Percentiles rank a stretch among this genome's conserved stretches.
Evolutionary conservation across 2,113 vertebrate genomes (phyloP).

Genomic region (Variabilichromis moorii): DNA sequence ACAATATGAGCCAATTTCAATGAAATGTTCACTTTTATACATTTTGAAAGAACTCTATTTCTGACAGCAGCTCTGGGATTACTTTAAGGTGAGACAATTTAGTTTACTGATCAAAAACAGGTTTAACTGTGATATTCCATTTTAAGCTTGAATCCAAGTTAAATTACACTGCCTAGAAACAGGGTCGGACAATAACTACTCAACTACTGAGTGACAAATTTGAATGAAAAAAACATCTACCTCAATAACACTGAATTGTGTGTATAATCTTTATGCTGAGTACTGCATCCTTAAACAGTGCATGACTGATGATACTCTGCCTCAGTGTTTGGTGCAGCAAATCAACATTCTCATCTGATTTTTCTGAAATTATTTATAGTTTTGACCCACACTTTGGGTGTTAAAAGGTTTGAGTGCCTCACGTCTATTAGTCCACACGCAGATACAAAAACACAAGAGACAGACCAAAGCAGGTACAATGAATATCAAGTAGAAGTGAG

Average conservation of each 20-base stretch:
- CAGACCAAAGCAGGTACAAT: not conserved
- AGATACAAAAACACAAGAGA: not conserved
- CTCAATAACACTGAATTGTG: not conserved
- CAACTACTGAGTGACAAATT: not conserved
- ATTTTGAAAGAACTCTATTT: not conserved
- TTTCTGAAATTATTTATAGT: not conserved
- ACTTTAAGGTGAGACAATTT: not conserved
- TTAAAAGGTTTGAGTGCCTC: not conserved
- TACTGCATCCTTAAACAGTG: not conserved
- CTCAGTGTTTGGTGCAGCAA: not conserved
- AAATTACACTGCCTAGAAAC: not conserved
- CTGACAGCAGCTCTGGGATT: not conserved
- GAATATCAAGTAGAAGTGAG: constrained; percentile 16
- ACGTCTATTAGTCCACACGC: not conserved
- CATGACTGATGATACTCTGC: not conserved
- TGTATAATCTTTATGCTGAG: not conserved
- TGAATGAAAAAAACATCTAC: not conserved
- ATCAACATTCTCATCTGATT: not conserved
- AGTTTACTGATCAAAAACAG: not conserved
- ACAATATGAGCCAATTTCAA: not conserved
- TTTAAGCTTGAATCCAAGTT: not conserved
- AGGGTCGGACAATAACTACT: not conserved
- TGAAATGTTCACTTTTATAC: not conserved
- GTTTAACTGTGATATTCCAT: not conserved
- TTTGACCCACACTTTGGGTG: not conserved